Evolutionary conservation across 2,797 vertebrate species (phyloP).

Genomic region (Tadarida brasiliensis): DNA sequence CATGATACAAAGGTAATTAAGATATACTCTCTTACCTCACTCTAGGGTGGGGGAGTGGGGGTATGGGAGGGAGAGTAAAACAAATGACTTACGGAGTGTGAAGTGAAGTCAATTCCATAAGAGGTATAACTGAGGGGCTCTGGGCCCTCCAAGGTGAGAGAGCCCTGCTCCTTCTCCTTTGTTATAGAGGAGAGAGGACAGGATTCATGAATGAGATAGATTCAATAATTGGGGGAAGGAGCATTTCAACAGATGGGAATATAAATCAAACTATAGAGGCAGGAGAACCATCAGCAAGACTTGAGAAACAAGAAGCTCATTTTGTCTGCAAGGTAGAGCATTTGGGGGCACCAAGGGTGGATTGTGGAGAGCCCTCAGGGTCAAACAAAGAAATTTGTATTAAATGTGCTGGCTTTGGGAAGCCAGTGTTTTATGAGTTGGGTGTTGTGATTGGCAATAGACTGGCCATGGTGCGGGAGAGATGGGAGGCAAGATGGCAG

Average conservation of each 20-base stretch:
- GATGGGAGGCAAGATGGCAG: background rate
- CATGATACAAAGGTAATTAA: background rate
- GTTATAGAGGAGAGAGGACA: background rate
- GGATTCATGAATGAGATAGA: background rate
- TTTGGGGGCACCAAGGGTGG: background rate
- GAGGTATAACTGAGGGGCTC: background rate
- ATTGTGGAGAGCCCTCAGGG: background rate
- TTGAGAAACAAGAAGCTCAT: background rate
- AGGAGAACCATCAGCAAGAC: background rate
- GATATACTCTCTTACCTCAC: background rate
- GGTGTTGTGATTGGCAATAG: background rate
- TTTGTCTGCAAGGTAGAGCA: background rate
- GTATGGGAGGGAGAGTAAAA: too few species aligned
- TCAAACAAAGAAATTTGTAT: background rate
- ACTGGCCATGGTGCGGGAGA: background rate
- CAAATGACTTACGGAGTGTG: background rate
- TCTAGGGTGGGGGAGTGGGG: background rate
- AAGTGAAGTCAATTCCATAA: background rate
- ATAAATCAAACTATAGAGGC: background rate
- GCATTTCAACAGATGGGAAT: background rate
- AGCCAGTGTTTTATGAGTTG: background rate
- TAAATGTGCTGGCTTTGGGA: background rate
- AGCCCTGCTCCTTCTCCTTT: background rate
- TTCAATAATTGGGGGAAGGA: background rate
- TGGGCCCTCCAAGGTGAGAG: background rate